These are phyloP conservation scores for Isoperla grammatica DNA, from an alignment of 2,888 invertebrate genomes.

Conservation along the genomic window DNA sequence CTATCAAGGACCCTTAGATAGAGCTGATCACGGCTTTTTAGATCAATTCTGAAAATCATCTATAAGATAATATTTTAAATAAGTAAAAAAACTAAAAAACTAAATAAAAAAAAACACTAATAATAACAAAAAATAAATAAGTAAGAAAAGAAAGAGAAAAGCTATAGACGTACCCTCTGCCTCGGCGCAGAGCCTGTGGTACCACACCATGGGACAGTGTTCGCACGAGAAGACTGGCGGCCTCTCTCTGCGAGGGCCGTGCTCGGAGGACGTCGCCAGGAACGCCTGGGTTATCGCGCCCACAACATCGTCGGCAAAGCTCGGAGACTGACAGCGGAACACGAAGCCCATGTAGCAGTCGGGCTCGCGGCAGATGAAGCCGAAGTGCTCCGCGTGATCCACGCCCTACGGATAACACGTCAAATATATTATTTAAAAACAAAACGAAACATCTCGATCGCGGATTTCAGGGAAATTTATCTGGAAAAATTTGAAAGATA, in stretches of 20 bases:
- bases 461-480: too few relatives aligned
- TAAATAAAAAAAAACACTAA: too few relatives aligned
- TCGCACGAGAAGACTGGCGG: slow-evolving; percentile 78
- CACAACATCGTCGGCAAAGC: slow-evolving; percentile 75
- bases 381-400: slow-evolving; percentile 80
- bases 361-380: slow-evolving; percentile 85
- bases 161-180: slow-evolving; percentile 69
- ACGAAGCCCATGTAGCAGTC: slow-evolving; percentile 77
- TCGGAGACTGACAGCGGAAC: slow-evolving; percentile 82
- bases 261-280: slow-evolving; percentile 47
- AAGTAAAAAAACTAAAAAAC: too few relatives aligned
- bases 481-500: too few relatives aligned
- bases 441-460: too few relatives aligned
- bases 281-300: slow-evolving; percentile 77
- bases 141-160: too few relatives aligned
- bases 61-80: too few relatives aligned
- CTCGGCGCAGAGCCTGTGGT: slow-evolving; percentile 80
- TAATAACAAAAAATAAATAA: too few relatives aligned
- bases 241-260: slow-evolving; percentile 53
- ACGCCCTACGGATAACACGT: slow-evolving; percentile 54
- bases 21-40: too few relatives aligned
- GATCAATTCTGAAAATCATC: too few relatives aligned
- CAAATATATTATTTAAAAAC: too few relatives aligned
- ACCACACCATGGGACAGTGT: slow-evolving; percentile 94
- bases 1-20: too few relatives aligned